Percentiles rank a stretch among this genome's conserved stretches.
Evolutionary conservation across 1,140 invertebrate genomes (phyloP).

Genomic region (Scaptomyza hsui): DNA sequence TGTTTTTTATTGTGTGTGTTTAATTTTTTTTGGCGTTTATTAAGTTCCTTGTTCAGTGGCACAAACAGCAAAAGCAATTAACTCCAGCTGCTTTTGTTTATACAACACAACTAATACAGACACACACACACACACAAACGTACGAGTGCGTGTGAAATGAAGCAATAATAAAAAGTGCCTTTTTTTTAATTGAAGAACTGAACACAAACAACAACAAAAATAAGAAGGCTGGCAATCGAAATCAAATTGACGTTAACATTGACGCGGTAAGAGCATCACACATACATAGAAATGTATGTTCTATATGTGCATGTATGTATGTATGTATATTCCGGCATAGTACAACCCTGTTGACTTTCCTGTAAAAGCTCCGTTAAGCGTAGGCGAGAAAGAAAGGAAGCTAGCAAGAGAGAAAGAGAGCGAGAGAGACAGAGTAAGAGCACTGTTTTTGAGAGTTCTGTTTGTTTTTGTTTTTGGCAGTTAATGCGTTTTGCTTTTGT

Average conservation of each 20-base stretch:
- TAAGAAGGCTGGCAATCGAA: constrained; percentile 58
- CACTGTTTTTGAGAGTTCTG: constrained; percentile 34
- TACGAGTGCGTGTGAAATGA: constrained; percentile 57
- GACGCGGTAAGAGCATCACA: constrained; percentile 66
- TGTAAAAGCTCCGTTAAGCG: constrained; percentile 36
- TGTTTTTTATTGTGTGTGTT: constrained; percentile 36
- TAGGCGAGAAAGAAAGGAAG: background rate
- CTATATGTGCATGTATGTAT: background rate
- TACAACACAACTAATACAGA: constrained; percentile 28
- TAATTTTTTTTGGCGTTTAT: constrained; percentile 54
- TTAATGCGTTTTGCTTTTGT: constrained; percentile 73
- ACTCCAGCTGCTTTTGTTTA: constrained; percentile 52
- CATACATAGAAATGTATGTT: constrained; percentile 14
- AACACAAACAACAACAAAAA: constrained; percentile 32
- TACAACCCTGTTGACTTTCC: constrained; percentile 33
- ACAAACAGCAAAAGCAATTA: constrained; percentile 39
- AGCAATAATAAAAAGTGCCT: constrained; percentile 81
- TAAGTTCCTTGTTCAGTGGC: constrained; percentile 61
- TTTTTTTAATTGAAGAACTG: constrained; percentile 73
- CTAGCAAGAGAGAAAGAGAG: constrained; percentile 13
- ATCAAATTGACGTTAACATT: constrained; percentile 72
- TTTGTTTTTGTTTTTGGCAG: constrained; percentile 73
- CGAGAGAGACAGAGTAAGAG: constrained; percentile 1
- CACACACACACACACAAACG: constrained; percentile 7
- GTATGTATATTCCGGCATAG: constrained; percentile 13